Percentiles rank a stretch among this genome's conserved stretches.
phyloP scores from a whole-genome alignment of 2,888 invertebrate species.

The Ormyrus rosae region DNA sequence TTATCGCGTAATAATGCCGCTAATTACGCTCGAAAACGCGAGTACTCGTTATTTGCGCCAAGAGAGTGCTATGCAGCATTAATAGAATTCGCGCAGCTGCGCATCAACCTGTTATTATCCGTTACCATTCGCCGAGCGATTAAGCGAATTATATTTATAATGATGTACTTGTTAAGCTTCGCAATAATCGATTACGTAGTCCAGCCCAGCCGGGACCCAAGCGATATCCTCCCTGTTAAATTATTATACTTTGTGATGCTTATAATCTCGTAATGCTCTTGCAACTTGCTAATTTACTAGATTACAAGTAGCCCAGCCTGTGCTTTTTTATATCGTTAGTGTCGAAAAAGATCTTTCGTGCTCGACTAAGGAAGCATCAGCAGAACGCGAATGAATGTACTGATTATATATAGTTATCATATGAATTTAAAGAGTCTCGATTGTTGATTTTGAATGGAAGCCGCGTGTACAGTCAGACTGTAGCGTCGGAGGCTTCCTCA shows the following conservation, averaged over 20 bases:
- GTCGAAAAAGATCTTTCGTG: too few relatives aligned
- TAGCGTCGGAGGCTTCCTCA: slow-evolving; percentile 40
- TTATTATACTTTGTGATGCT: slow-evolving; percentile 17
- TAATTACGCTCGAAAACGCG: slow-evolving; percentile 5
- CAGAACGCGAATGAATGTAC: too few relatives aligned
- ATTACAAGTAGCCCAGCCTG: background rate
- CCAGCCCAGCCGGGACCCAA: background rate
- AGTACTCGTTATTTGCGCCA: background rate
- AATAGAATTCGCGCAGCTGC: slow-evolving; percentile 48
- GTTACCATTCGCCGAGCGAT: slow-evolving; percentile 54
- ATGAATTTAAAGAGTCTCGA: slow-evolving; percentile 18
- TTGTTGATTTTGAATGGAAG: slow-evolving; percentile 37
- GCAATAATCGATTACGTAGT: slow-evolving; percentile 42
- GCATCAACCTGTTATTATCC: slow-evolving; percentile 41
- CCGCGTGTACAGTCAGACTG: background rate
- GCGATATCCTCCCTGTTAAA: slow-evolving; percentile 24
- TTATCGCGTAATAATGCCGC: background rate
- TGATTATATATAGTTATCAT: background rate
- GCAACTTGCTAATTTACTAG: slow-evolving; percentile 27
- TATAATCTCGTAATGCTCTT: slow-evolving; percentile 37
- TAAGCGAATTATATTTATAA: slow-evolving; percentile 53
- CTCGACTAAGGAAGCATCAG: too few relatives aligned
- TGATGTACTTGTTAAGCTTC: slow-evolving; percentile 56
- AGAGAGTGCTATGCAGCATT: slow-evolving; percentile 9
- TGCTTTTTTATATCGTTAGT: too few relatives aligned